Base-by-base conservation (phyloP, 2,797 vertebrate species). In the Pachyuromys duprasi region DNA sequence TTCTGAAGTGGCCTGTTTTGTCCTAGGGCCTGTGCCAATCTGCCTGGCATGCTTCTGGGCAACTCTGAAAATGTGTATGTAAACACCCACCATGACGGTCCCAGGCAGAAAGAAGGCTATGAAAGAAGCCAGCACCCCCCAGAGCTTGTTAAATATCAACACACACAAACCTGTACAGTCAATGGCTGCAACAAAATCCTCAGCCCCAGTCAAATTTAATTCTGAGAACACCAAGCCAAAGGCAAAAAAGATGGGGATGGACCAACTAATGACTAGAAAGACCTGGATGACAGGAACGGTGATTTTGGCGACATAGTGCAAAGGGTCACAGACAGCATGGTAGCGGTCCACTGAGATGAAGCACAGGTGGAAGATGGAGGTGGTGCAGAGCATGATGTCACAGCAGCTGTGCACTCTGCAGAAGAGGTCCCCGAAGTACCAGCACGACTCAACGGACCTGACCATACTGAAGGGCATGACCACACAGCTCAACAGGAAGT, bases 41-140 rank as follows among this genome's bases (percentile, higher is more conserved):
- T 55, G 53, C 53, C 92, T 97, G 14, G 14, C 6, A 55, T 8
- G 53, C 14, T 55, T 55, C 53, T 55, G 2, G 93, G 96, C 96
- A 82, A 96, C 82, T 20, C 39, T 94, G 88, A 98, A 97, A 91
- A 97, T 95, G 28, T 97, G 98, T 42, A 55, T 55, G 1, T 55
- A 55, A 13, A 8, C 53, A 55, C 53, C 39, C 39, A 94, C 93
- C 95, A 96, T 97, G 13, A 97, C 26, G 2, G 60, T 89, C 18
- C 97, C 97, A 75, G 97, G 97, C 33, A 98, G 75, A 95, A 98
- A 98, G 87, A 96, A 98, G 74, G 95, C 83, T 91, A 98, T 92
- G 5, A 96, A 81, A 75, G 98, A 97, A 49, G 93, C 94, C 65
- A 97, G 28, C 4, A 95, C 39, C 0, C 93, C 96, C 96, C 96